Evolutionary conservation across 2,113 vertebrate genomes (phyloP).

Genomic region (Montifringilla adamsi): DNA sequence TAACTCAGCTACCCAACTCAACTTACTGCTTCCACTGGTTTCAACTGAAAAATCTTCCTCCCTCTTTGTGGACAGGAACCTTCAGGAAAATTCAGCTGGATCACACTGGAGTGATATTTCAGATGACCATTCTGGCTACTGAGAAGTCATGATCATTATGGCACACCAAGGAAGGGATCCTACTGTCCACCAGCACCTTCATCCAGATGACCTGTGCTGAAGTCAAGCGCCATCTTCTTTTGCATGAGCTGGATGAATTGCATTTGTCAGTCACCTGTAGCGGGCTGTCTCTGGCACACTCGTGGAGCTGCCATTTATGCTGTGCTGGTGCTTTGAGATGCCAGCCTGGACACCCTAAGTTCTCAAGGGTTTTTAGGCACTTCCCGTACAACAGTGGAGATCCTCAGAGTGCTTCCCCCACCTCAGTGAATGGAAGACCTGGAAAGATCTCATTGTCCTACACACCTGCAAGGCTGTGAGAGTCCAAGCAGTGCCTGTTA

Average conservation of each 20-base stretch:
- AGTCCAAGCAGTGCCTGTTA: not conserved
- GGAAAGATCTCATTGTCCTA: not conserved
- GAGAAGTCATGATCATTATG: not conserved
- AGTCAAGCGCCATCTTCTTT: not conserved
- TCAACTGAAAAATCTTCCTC: not conserved
- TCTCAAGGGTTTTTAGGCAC: not conserved
- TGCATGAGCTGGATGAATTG: not conserved
- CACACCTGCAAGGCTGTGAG: not conserved
- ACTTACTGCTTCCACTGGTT: not conserved
- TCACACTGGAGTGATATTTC: not conserved
- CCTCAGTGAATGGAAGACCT: not conserved
- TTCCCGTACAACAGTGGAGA: rapidly evolving
- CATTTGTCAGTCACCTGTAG: not conserved
- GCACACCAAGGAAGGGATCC: not conserved
- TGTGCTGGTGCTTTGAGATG: not conserved
- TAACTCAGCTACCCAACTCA: not conserved
- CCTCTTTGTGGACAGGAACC: not conserved
- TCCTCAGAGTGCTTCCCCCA: not conserved
- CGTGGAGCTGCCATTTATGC: not conserved
- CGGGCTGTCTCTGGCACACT: not conserved
- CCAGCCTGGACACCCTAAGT: not conserved
- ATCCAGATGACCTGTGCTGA: not conserved
- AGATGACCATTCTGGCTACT: not conserved
- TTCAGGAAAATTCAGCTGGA: not conserved
- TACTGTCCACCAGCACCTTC: not conserved